Base-by-base conservation (phyloP, 2,888 invertebrate species). In the Eristalis intricaria region DNA sequence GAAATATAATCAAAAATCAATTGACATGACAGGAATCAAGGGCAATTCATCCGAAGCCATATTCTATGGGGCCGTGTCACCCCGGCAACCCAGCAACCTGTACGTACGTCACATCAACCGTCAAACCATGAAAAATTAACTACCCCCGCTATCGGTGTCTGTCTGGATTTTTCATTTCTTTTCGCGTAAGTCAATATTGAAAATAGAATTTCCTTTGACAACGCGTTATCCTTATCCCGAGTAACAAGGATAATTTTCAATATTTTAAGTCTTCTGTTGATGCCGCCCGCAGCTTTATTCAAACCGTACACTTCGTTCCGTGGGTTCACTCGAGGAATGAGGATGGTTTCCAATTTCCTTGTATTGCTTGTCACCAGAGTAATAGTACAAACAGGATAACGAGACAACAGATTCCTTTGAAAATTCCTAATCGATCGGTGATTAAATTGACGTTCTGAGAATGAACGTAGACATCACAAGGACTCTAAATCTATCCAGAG, bases 221-320 rank as follows among this genome's bases (percentile, higher is more conserved):
- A 87, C 87, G 84, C 84, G 79, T 87, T 87, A 87, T 87, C 83
- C 84, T 76, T 83, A 84, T 87, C 68, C 79, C 83, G 43, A 70
- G 70, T 79, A 79, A 75, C 84, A 68, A 68, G 80, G 75, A 80
- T 84, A 87, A 87, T 75, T 84, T 87, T 80, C 84, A 84, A 87
- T 84, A 76, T 80, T 84, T 87, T 87, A 84, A 87, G 84, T 87
- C 87, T 87, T 87, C 86, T 87, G 86, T 87, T 83, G 86, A 83
- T 83, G 82, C 86, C 86, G 75, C 83, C 86, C 86, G 86, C 83
- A 87, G 86, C 79, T 71, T 83, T 79, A 79, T 87, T 87, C 71
- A 83, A 75, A 75, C 35, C 73, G 64, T 69, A 40, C 43, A 35
- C 32, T 13, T n/a, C 50, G 50, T 50, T 50, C 19, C 19, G 19